Conservation (phyloP, 2,888 invertebrate genomes). For the Litoditis marina region DNA sequence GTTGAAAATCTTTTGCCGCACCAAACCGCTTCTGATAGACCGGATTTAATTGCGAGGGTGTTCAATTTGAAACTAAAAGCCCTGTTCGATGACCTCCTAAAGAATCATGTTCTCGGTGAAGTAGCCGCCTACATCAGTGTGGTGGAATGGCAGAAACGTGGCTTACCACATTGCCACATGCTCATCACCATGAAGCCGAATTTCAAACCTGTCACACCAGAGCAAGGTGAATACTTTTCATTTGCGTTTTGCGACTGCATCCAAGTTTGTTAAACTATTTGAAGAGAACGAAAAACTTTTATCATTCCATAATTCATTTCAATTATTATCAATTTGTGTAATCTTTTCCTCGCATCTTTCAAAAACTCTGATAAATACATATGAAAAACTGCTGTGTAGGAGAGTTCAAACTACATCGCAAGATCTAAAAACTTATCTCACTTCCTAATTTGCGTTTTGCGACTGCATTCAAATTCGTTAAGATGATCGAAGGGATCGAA, state of each 20-base stretch:
- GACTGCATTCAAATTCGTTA: too few relatives aligned
- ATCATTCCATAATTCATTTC: too few relatives aligned
- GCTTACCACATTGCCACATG: slow-evolving; percentile 55
- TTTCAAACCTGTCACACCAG: slow-evolving; percentile 30
- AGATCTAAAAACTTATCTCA: too few relatives aligned
- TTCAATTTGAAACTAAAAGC: slow-evolving; percentile 46
- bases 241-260: too few relatives aligned
- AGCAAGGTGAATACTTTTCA: not conserved
- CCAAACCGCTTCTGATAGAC: slow-evolving; percentile 40
- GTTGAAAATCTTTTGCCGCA: slow-evolving; percentile 26
- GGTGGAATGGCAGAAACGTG: slow-evolving; percentile 59
- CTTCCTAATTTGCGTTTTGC: too few relatives aligned
- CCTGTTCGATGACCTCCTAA: slow-evolving; percentile 40
- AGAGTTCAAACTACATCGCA: not conserved
- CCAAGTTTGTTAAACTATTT: too few relatives aligned
- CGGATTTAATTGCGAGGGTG: slow-evolving; percentile 48
- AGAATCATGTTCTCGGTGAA: slow-evolving; percentile 41
- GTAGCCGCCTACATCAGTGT: slow-evolving; percentile 39
- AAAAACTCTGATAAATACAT: slow-evolving; percentile 54
- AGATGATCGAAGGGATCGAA: too few relatives aligned
- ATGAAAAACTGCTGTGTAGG: slow-evolving; percentile 14
- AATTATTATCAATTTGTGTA: too few relatives aligned
- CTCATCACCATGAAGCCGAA: slow-evolving; percentile 44
- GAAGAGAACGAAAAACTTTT: too few relatives aligned
- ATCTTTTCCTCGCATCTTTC: too few relatives aligned